Evolutionary conservation across 2,113 vertebrate species (phyloP).

Genomic region (Seriola quinqueradiata): DNA sequence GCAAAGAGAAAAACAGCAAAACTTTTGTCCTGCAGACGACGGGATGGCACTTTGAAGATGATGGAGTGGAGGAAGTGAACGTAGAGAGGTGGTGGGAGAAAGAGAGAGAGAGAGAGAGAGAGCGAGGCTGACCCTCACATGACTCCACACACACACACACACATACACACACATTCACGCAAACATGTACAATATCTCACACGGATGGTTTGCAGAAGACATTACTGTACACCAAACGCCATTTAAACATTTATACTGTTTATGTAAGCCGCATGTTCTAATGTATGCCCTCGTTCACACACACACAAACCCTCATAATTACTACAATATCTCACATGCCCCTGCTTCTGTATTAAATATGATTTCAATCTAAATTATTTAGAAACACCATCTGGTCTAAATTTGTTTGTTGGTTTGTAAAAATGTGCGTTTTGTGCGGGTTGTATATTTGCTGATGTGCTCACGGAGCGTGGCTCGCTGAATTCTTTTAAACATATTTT

Average conservation of each 20-base stretch:
- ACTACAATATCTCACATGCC: not conserved
- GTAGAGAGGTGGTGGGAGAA: not conserved
- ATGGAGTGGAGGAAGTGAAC: constrained; percentile 14
- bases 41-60: not conserved
- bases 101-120: not conserved
- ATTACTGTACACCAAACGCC: not conserved
- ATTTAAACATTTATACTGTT: constrained; percentile 23
- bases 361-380: constrained; percentile 38
- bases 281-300: not conserved
- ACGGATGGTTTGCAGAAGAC: not conserved
- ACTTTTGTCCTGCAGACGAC: constrained; percentile 15
- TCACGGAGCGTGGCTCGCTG: not conserved
- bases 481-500: not conserved
- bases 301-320: not conserved
- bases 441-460: not conserved
- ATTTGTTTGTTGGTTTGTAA: constrained; percentile 15
- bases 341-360: constrained; percentile 33
- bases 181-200: not conserved
- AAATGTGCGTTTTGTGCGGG: not conserved
- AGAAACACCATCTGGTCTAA: constrained; percentile 28
- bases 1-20: not conserved
- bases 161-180: not conserved
- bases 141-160: not conserved
- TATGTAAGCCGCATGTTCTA: not conserved
- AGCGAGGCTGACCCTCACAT: not conserved